Evolutionary conservation across 1,140 invertebrate genomes (phyloP).

Genomic region (Euwallacea fornicatus): DNA sequence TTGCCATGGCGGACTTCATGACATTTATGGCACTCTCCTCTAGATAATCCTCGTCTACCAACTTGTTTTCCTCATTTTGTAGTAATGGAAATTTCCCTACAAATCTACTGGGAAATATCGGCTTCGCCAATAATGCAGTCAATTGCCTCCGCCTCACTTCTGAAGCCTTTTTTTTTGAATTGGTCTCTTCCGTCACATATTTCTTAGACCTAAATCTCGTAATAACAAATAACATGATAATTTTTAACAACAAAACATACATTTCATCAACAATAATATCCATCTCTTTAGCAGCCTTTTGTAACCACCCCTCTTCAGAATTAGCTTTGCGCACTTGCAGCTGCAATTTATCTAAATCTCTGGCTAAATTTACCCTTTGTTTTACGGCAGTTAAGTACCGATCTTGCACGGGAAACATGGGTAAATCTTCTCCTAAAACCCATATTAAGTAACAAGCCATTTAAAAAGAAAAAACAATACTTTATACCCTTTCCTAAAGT

Average conservation of each 20-base stretch:
- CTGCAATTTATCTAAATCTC: constrained; percentile 76
- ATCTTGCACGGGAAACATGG: constrained; percentile 77
- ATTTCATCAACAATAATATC: constrained; percentile 83
- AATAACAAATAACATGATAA: constrained; percentile 7
- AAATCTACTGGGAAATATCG: constrained; percentile 68
- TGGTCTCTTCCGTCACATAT: constrained; percentile 52
- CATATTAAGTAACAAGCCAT: background rate
- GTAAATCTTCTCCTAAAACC: constrained; percentile 73
- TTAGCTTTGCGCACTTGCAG: constrained; percentile 68
- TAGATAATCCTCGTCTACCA: background rate
- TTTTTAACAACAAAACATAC: constrained; percentile 59
- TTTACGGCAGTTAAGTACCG: constrained; percentile 68
- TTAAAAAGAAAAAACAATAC: constrained; percentile 13
- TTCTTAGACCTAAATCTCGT: constrained; percentile 32
- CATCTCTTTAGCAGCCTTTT: constrained; percentile 80
- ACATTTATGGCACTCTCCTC: constrained; percentile 55
- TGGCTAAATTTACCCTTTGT: constrained; percentile 73
- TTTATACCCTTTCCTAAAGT: constrained; percentile 78
- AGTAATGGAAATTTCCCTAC: constrained; percentile 67
- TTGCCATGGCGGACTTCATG: constrained; percentile 58
- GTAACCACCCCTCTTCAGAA: constrained; percentile 78
- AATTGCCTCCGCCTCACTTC: constrained; percentile 63
- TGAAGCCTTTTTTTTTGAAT: constrained; percentile 51
- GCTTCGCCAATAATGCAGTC: constrained; percentile 60
- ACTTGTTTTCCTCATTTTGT: constrained; percentile 19